Evolutionary conservation across 2,113 vertebrate genomes (phyloP), one percentile per base, ranked within the genome.

Genomic region (Diphyllodes magnificus): DNA sequence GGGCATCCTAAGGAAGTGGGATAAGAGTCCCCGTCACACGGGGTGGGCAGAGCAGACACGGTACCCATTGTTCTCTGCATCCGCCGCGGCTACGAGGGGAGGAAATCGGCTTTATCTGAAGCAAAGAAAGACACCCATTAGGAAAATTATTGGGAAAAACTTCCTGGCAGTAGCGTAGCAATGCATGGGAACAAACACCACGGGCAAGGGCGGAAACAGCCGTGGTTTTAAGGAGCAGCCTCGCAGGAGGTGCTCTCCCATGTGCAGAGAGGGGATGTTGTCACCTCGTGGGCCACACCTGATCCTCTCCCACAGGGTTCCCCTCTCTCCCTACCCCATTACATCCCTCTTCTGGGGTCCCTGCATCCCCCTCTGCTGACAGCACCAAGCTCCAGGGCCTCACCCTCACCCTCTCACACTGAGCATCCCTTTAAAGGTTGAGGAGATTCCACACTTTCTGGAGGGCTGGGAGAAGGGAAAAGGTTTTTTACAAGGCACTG

Each of bases 1-100:
- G 88, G 60, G 91, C 88, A 94, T 22, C 70, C 18, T 71, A 73
- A 80, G 92, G 94, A 94, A 94, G 88, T 13, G 66, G 92, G 68
- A 70, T 65, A 35, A 86, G 63, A 11, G 87, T n/a, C 84, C 64
- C 54, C 7, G 1, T 69, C 84, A 28, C 77, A n/a, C 0, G 4
- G 89, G 51, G 81, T 65, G 71, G 93, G 81, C 92, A 93, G 81
- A 73, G 80, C 94, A 94, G 37, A 21, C 90, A 13, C 35, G 68
- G 47, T 35, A 31, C 82, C 86, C 82, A 95, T 94, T 92, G 94
- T 94, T 93, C 95, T 94, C 94, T 0, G 2, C 80, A 94, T 97
- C 95, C 86, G 42, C 82, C 64, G 11, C 0, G 0, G 59, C 71
- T 22, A n/a, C 1, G 0, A 51, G 59, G 56, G 92, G 76, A 96